Percentiles rank a stretch among this genome's conserved stretches.
These are phyloP conservation scores for Scaptodrosophila latifasciaeformis DNA, from an alignment of 2,888 invertebrate genomes.

Conservation along the genomic window DNA sequence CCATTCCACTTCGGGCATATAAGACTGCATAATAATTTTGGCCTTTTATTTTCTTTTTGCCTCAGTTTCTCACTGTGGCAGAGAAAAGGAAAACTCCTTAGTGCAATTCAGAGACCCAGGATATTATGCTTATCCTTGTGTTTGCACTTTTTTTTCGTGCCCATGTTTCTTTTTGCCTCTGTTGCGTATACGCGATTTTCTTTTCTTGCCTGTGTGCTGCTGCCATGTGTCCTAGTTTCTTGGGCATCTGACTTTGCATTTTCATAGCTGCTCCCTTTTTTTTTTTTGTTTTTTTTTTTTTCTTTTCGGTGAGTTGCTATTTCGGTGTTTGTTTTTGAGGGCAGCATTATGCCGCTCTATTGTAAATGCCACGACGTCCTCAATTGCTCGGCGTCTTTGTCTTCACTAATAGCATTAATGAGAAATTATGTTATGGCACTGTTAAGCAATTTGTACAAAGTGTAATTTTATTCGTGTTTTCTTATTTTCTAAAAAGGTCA, in stretches of 20 bases:
- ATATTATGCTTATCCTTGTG: slow-evolving; percentile 46
- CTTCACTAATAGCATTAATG: slow-evolving; percentile 44
- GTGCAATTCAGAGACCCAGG: slow-evolving; percentile 11
- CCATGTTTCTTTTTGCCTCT: slow-evolving; percentile 20
- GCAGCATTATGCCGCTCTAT: slow-evolving; percentile 19
- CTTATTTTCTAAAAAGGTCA: too few relatives aligned
- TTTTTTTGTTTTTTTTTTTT: slow-evolving; percentile 1
- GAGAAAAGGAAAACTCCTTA: background rate
- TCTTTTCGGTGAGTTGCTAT: background rate
- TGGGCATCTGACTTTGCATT: slow-evolving; percentile 30
- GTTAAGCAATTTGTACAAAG: slow-evolving; percentile 37
- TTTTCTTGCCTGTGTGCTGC: slow-evolving; percentile 17
- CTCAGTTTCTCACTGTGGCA: slow-evolving; percentile 1
- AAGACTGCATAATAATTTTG: slow-evolving; percentile 56
- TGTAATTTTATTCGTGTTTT: background rate
- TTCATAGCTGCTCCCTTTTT: slow-evolving; percentile 10
- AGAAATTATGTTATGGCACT: slow-evolving; percentile 65
- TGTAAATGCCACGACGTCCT: slow-evolving; percentile 30
- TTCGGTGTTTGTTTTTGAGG: slow-evolving; percentile 10
- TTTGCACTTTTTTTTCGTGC: slow-evolving; percentile 38
- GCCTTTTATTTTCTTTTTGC: slow-evolving; percentile 48
- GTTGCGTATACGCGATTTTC: slow-evolving; percentile 26
- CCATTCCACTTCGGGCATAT: slow-evolving; percentile 39
- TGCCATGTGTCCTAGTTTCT: slow-evolving; percentile 47
- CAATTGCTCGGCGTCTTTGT: slow-evolving; percentile 32